A percentile compares a stretch with the other conserved stretches of the same genome.
Evolutionary conservation across 2,113 vertebrate species (phyloP).

Genomic region (Pelmatolapia mariae): DNA sequence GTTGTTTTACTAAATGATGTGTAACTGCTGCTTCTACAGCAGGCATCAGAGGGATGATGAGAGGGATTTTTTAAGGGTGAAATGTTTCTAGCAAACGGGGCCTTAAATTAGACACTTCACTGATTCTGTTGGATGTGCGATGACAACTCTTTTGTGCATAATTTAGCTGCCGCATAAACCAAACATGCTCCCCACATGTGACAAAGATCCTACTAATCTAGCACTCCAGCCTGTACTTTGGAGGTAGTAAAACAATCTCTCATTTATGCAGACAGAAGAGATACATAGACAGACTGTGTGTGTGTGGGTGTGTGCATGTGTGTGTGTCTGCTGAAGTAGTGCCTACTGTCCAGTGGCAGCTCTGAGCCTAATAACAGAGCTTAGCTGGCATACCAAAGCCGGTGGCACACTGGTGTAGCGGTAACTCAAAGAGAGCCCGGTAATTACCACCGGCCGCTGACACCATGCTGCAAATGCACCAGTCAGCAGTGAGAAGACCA

Average conservation of each 20-base stretch:
- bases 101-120: neutral
- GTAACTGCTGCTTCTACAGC: neutral
- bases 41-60: conserved; percentile 3
- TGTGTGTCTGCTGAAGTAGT: neutral
- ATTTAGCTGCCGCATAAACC: conserved; percentile 4
- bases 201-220: conserved; percentile 23
- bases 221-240: conserved; percentile 8
- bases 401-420: conserved; percentile 48
- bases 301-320: neutral
- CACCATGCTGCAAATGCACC: conserved; percentile 63
- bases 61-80: conserved; percentile 1
- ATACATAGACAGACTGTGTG: neutral
- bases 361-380: conserved; percentile 56
- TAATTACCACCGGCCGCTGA: conserved; percentile 60
- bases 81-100: neutral
- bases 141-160: neutral
- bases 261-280: neutral
- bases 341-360: conserved; percentile 35
- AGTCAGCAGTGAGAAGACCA: conserved; percentile 26
- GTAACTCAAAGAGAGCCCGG: conserved; percentile 57
- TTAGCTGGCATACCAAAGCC: conserved; percentile 58
- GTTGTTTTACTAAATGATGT: neutral
- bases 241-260: neutral
- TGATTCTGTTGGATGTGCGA: neutral
- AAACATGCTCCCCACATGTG: neutral